Evolutionary conservation across 1,140 invertebrate species (phyloP), one percentile per base, ranked within the genome.

Genomic region (Subanguina moxae): DNA sequence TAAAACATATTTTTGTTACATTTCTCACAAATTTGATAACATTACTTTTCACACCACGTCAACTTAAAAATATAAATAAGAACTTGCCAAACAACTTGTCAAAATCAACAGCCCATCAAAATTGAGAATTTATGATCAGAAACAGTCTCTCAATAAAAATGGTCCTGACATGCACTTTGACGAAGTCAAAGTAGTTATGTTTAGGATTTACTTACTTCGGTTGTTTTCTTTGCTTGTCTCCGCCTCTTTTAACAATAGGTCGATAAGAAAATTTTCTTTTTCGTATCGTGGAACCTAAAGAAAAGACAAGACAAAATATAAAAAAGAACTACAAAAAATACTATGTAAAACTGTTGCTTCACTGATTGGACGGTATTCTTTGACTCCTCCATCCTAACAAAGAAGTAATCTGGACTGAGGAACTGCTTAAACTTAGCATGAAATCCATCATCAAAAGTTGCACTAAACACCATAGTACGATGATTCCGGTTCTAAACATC

Each of bases 391-490:
- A 61, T 57, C 19, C 38, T 27, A 0, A 71, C 69, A 42, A 74
- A 70, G 57, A 25, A 71, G 48, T 63, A 70, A n/a, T 42, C 21
- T 28, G 32, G 30, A 15, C 25, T 19, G 19, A 71, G 62, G 46
- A 71, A 71, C 25, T 72, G 30, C 27, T 63, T 27, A 13, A 45
- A 45, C 9, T 67, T 43, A 17, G 74, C 43, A 27, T 62, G 30
- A 7, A 64, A 27, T 23, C 61, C 43, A 21, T 1, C 45, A 32
- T 62, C 70, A 46, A 71, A 74, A 21, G 69, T 71, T 5, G 69
- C 69, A 38, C 70, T 71, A 27, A 74, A 71, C 69, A 71, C 62
- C 1, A 71, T 45, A 17, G 69, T 71, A 17, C 69, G 69, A 19
- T 71, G 70, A 8, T 61, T 30, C 25, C 17, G 59, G 15, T 56